A percentile compares a stretch with the other conserved stretches of the same genome.
phyloP scores from a whole-genome alignment of 2,113 vertebrate species.

The Hystrix cristata region DNA sequence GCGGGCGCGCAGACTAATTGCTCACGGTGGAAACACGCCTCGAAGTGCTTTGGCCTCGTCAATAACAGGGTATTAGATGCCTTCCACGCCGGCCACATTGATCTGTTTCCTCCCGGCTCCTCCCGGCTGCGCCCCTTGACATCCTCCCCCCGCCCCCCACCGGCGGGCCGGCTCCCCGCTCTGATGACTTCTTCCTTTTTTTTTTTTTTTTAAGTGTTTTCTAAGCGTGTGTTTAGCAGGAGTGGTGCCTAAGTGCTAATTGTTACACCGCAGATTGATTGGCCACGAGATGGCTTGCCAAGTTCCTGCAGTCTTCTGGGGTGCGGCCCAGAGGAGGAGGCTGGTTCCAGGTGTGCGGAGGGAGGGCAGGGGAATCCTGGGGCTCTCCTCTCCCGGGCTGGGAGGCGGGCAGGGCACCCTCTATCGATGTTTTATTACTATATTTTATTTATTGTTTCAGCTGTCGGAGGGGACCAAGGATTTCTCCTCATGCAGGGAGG shows the following conservation, averaged over 20 bases:
- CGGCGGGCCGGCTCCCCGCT: neutral
- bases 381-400: conserved; percentile 72
- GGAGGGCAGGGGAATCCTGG: conserved; percentile 86
- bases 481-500: neutral
- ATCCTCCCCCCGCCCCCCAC: neutral
- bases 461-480: neutral
- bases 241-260: conserved; percentile 92
- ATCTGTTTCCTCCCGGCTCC: conserved; percentile 89
- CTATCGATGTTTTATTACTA: conserved; percentile 43
- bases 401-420: conserved; percentile 45
- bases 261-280: conserved; percentile 94
- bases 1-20: conserved; percentile 88
- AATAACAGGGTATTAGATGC: conserved; percentile 92
- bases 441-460: conserved; percentile 13
- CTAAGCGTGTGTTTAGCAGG: conserved; percentile 88
- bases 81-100: conserved; percentile 89
- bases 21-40: conserved; percentile 89
- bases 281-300: conserved; percentile 91
- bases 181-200: conserved; percentile 74
- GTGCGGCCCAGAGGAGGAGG: conserved; percentile 57
- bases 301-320: conserved; percentile 85
- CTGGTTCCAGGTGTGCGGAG: conserved; percentile 49
- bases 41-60: conserved; percentile 91
- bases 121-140: conserved; percentile 73
- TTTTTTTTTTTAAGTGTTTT: conserved; percentile 87